Conservation (phyloP, 92 coral and sea anemone genomes). For the Umimayanthus kanabou region DNA sequence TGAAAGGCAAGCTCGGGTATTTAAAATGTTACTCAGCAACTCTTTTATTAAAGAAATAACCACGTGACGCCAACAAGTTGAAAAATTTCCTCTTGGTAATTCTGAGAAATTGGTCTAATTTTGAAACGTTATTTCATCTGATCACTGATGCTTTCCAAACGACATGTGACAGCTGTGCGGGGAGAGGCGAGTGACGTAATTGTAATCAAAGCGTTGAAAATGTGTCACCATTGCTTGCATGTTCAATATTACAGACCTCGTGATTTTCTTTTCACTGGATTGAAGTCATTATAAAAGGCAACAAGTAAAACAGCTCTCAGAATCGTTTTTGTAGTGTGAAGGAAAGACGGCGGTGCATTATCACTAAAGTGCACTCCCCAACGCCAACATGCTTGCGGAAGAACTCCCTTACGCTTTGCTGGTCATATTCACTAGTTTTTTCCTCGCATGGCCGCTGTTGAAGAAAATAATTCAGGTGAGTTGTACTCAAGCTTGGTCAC, state of each 20-base stretch:
- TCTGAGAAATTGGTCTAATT: too few species aligned
- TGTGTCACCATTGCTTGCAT: too few species aligned
- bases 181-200: too few species aligned
- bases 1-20: neutral
- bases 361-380: neutral
- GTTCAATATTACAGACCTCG: too few species aligned
- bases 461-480: conserved; percentile 59
- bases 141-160: too few species aligned
- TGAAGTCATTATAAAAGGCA: neutral
- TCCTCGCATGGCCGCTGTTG: conserved; percentile 58
- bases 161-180: too few species aligned
- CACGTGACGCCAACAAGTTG: neutral
- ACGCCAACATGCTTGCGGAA: conserved; percentile 6
- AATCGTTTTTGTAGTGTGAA: neutral
- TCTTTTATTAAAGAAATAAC: too few species aligned
- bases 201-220: too few species aligned
- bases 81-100: too few species aligned
- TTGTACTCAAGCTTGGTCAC: neutral
- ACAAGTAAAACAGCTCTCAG: neutral
- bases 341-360: neutral
- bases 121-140: too few species aligned
- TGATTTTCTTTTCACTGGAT: neutral
- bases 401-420: neutral
- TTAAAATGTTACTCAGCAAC: neutral
- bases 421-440: neutral